A percentile compares a stretch with the other conserved stretches of the same genome.
Evolutionary conservation across 2,888 invertebrate species (phyloP).

Genomic region (Diarsia dahlii): DNA sequence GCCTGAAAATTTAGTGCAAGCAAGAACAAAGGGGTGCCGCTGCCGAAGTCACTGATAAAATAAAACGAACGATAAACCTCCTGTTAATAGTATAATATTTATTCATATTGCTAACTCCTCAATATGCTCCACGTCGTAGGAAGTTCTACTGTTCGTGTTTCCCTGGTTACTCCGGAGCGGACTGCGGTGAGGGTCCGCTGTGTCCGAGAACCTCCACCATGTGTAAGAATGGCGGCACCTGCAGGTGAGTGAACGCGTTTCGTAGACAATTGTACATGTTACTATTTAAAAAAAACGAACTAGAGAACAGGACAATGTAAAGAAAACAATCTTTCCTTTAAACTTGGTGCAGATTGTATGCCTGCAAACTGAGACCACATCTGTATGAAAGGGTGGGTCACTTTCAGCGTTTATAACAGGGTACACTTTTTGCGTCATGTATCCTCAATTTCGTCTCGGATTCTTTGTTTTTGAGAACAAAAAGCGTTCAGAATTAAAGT

Average conservation of each 20-base stretch:
- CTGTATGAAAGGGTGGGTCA: slow-evolving; percentile 9
- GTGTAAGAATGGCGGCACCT: slow-evolving; percentile 96
- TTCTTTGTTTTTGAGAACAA: slow-evolving; percentile 53
- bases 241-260: slow-evolving; percentile 92
- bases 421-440: slow-evolving; percentile 55
- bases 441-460: slow-evolving; percentile 60
- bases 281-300: no score
- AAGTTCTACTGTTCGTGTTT: slow-evolving; percentile 95
- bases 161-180: slow-evolving; percentile 93
- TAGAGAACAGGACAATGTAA: not conserved
- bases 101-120: slow-evolving; percentile 18
- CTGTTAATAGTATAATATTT: not conserved
- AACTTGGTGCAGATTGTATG: not conserved
- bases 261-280: not conserved
- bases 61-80: not conserved
- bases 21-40: no score
- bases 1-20: slow-evolving; percentile 67
- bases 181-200: slow-evolving; percentile 95
- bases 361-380: not conserved
- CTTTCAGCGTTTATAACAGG: not conserved
- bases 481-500: slow-evolving; percentile 47
- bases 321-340: not conserved
- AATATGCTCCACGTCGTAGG: slow-evolving; percentile 83
- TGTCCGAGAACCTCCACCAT: slow-evolving; percentile 91
- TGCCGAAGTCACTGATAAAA: not conserved